These are phyloP conservation scores for Caerostris darwini DNA, from an alignment of 1,140 invertebrate species.

Conservation along the genomic window DNA sequence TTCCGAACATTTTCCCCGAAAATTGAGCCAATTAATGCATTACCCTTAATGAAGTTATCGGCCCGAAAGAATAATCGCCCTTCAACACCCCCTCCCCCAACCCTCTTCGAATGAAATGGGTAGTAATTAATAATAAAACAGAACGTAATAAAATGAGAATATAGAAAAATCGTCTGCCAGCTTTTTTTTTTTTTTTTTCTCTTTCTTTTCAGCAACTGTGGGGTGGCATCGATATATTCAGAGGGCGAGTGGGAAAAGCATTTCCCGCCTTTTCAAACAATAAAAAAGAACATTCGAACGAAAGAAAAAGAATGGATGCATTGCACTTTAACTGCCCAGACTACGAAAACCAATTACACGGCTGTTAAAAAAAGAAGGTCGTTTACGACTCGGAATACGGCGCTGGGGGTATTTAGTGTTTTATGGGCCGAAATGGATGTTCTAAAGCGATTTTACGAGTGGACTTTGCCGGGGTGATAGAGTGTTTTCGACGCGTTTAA, in stretches of 20 bases:
- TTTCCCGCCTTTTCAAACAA: conserved; percentile 3
- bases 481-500: conserved; percentile 10
- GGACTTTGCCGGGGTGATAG: not conserved
- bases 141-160: not conserved
- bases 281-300: not conserved
- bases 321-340: conserved; percentile 1
- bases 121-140: not conserved
- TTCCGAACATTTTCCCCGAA: too few species aligned
- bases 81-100: not conserved
- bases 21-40: conserved; percentile 14
- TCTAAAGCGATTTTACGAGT: conserved; percentile 30
- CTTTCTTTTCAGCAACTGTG: not conserved
- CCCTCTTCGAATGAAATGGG: not conserved
- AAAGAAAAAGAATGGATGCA: conserved; percentile 6
- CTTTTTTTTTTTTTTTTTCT: not conserved
- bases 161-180: conserved; percentile 17
- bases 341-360: conserved; percentile 22
- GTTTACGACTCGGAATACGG: not conserved
- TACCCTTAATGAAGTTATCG: conserved; percentile 35
- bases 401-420: conserved; percentile 22
- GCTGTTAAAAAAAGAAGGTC: conserved; percentile 20
- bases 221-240: conserved; percentile 16
- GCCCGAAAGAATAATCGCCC: not conserved
- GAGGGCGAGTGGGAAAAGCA: not conserved
- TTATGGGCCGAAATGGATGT: conserved; percentile 31